Conservation (phyloP, 2,113 vertebrate genomes). For the Channa argus region DNA sequence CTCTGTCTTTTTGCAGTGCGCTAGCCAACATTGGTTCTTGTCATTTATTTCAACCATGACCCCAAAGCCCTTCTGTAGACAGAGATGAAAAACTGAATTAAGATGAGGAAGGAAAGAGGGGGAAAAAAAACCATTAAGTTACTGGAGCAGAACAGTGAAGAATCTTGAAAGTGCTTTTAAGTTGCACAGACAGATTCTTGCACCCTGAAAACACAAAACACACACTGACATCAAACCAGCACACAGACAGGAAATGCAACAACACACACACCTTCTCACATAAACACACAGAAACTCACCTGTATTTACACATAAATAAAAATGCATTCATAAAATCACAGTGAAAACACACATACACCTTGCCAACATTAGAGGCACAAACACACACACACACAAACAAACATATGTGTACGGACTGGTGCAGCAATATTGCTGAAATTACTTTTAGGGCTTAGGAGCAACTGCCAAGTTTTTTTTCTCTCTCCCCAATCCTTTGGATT, state of each 20-base stretch:
- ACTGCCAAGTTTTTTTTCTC: constrained; percentile 32
- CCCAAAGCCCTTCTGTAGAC: constrained; percentile 44
- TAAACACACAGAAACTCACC: constrained; percentile 5
- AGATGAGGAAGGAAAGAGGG: not conserved
- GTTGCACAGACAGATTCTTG: constrained; percentile 53
- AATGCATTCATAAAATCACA: constrained; percentile 20
- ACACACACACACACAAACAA: constrained; percentile 13
- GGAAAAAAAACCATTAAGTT: constrained; percentile 38
- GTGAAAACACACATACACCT: constrained; percentile 17
- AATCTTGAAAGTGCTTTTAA: constrained; percentile 73
- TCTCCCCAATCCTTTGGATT: constrained; percentile 37
- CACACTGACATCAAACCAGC: constrained; percentile 2
- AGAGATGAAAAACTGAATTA: constrained; percentile 35
- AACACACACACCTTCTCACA: not conserved
- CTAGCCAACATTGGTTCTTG: constrained; percentile 24
- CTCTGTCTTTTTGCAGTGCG: not conserved
- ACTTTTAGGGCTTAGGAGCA: constrained; percentile 64
- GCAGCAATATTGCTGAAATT: constrained; percentile 64
- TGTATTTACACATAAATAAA: constrained; percentile 20
- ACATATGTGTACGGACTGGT: constrained; percentile 31
- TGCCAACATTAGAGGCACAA: constrained; percentile 2
- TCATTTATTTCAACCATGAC: constrained; percentile 63
- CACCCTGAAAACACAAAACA: constrained; percentile 28
- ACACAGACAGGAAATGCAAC: not conserved
- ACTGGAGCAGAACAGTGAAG: constrained; percentile 65